Percentiles rank a stretch among this genome's conserved stretches.
Evolutionary conservation across 2,888 invertebrate species (phyloP).

Genomic region (Megaustenia siamemsis): DNA sequence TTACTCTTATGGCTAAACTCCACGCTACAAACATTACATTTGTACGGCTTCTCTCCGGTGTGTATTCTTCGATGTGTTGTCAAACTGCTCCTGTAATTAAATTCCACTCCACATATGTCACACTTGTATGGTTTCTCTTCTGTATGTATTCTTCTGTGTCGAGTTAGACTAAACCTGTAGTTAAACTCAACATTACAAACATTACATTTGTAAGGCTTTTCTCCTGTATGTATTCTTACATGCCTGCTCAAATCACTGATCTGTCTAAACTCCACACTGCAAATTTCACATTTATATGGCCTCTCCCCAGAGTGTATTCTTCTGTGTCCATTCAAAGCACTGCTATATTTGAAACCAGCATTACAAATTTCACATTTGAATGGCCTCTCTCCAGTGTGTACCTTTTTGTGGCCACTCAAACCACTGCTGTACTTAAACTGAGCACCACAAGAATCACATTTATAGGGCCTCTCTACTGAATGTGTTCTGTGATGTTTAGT

Average conservation of each 20-base stretch:
- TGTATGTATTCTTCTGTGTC: slow-evolving; percentile 13
- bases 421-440: slow-evolving; percentile 8
- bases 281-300: slow-evolving; percentile 15
- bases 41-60: neutral
- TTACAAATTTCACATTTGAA: slow-evolving; percentile 24
- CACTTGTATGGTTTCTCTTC: slow-evolving; percentile 22
- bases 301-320: neutral
- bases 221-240: slow-evolving; percentile 12
- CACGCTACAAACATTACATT: slow-evolving; percentile 13
- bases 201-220: slow-evolving; percentile 22
- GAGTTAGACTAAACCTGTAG: slow-evolving; percentile 22
- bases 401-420: slow-evolving; percentile 1
- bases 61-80: slow-evolving; percentile 17
- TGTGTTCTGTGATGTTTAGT: neutral
- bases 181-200: slow-evolving; percentile 22
- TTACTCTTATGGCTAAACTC: slow-evolving; percentile 26
- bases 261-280: slow-evolving; percentile 9
- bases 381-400: neutral
- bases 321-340: neutral
- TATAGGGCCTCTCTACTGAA: neutral
- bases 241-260: neutral
- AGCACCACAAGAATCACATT: slow-evolving; percentile 1
- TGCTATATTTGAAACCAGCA: neutral
- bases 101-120: neutral
- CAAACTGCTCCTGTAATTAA: neutral